A percentile compares a stretch with the other conserved stretches of the same genome.
Conservation (phyloP, 2,113 vertebrate species). For the Lynx canadensis region DNA sequence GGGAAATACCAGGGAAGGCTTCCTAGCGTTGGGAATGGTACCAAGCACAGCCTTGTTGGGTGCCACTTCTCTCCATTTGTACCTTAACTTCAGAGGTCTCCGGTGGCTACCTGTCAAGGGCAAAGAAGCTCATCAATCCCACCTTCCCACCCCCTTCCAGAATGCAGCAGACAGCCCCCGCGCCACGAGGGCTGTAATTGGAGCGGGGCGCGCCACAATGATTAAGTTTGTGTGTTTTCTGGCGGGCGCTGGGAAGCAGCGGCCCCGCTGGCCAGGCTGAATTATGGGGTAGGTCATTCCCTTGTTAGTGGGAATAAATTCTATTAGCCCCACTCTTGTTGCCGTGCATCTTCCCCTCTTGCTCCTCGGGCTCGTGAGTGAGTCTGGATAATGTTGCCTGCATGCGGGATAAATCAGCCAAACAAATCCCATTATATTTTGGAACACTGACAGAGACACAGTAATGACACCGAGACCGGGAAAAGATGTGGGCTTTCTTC, state of each 20-base stretch:
- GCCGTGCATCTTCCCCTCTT: constrained; percentile 62
- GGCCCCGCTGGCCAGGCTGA: constrained; percentile 51
- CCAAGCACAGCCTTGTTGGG: not conserved
- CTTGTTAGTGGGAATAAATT: constrained; percentile 81
- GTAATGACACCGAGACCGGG: constrained; percentile 71
- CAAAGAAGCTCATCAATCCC: constrained; percentile 43
- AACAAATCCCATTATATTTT: constrained; percentile 85
- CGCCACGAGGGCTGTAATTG: not conserved
- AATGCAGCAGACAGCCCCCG: not conserved
- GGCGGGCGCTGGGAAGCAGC: not conserved
- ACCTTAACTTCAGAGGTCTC: not conserved
- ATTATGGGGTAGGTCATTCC: constrained; percentile 77
- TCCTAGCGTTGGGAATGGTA: not conserved
- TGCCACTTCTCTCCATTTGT: not conserved
- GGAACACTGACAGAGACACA: constrained; percentile 70
- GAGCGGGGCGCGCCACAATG: not conserved
- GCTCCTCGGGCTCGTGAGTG: not conserved
- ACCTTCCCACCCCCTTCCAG: not conserved
- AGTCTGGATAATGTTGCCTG: constrained; percentile 78
- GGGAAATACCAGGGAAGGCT: not conserved
- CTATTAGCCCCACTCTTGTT: constrained; percentile 76
- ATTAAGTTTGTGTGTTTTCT: constrained; percentile 69
- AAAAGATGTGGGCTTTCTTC: constrained; percentile 51
- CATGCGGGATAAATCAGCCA: constrained; percentile 82
- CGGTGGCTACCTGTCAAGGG: not conserved